Percentiles rank a stretch among this genome's conserved stretches.
These are phyloP conservation scores for Otolemur garnettii DNA, from an alignment of 2,113 vertebrate species.

Conservation along the genomic window DNA sequence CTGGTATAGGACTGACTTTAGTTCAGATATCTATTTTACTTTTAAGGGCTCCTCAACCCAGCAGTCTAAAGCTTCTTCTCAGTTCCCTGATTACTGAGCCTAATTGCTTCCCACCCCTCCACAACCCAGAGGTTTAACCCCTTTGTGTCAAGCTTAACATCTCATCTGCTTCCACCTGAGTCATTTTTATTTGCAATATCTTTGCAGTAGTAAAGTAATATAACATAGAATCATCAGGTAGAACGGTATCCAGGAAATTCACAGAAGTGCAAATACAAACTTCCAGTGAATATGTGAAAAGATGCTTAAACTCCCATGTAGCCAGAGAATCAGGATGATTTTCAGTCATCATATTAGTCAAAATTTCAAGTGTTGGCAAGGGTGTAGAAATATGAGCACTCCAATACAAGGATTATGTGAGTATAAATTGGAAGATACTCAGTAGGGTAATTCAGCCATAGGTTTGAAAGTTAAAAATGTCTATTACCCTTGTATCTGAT, in stretches of 20 bases:
- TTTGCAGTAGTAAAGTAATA: constrained; percentile 38
- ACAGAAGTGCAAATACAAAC: constrained; percentile 14
- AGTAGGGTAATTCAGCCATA: background rate
- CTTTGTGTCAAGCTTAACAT: constrained; percentile 57
- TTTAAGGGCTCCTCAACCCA: constrained; percentile 9
- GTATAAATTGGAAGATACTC: constrained; percentile 10
- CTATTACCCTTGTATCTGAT: background rate
- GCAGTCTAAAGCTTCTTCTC: background rate
- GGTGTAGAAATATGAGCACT: background rate
- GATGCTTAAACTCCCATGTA: background rate
- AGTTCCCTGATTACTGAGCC: background rate
- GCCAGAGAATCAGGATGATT: constrained; percentile 4
- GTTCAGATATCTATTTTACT: constrained; percentile 21
- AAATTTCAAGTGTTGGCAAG: constrained; percentile 35
- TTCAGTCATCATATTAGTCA: constrained; percentile 17
- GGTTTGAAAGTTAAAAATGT: constrained; percentile 47
- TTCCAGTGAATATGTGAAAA: constrained; percentile 50
- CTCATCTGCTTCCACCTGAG: background rate
- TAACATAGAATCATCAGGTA: constrained; percentile 20
- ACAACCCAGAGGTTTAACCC: background rate
- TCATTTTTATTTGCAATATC: constrained; percentile 35
- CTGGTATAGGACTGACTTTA: background rate
- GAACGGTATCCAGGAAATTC: constrained; percentile 19
- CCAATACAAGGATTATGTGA: background rate
- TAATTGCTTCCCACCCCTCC: background rate